Conservation (phyloP, 2,888 invertebrate genomes). For the Taenaris catops region DNA sequence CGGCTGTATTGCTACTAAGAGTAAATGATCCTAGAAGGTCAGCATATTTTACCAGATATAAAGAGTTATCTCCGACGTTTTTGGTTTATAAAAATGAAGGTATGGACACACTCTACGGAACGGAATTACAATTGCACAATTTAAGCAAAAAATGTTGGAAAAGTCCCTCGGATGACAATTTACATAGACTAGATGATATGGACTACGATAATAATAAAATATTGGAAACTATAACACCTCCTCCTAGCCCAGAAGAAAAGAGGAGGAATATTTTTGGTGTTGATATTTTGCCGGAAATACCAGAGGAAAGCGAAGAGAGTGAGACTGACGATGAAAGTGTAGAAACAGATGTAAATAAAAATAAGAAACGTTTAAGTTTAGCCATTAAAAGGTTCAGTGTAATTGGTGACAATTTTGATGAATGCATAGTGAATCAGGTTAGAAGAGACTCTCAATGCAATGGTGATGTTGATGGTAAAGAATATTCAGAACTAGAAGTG, state of each 20-base stretch:
- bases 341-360: slow-evolving; percentile 31
- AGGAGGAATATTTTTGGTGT: slow-evolving; percentile 69
- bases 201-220: slow-evolving; percentile 38
- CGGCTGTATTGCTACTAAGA: slow-evolving; percentile 56
- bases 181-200: slow-evolving; percentile 41
- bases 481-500: slow-evolving; percentile 60
- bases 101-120: slow-evolving; percentile 41
- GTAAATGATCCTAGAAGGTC: slow-evolving; percentile 47
- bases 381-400: slow-evolving; percentile 74
- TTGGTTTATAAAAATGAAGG: slow-evolving; percentile 55
- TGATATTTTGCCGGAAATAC: slow-evolving; percentile 74
- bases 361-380: slow-evolving; percentile 55
- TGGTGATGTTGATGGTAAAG: slow-evolving; percentile 40
- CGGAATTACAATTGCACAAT: slow-evolving; percentile 61
- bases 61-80: slow-evolving; percentile 57
- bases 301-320: slow-evolving; percentile 69
- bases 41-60: slow-evolving; percentile 53
- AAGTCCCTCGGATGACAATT: slow-evolving; percentile 66
- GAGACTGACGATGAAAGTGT: slow-evolving; percentile 40
- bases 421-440: slow-evolving; percentile 62
- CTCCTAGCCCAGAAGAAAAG: slow-evolving; percentile 68
- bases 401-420: slow-evolving; percentile 71
- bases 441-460: slow-evolving; percentile 54
- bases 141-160: slow-evolving; percentile 67
- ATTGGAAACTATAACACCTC: slow-evolving; percentile 56